phyloP scores from a whole-genome alignment of 1,140 invertebrate genomes.

The Drosophila suzukii region DNA sequence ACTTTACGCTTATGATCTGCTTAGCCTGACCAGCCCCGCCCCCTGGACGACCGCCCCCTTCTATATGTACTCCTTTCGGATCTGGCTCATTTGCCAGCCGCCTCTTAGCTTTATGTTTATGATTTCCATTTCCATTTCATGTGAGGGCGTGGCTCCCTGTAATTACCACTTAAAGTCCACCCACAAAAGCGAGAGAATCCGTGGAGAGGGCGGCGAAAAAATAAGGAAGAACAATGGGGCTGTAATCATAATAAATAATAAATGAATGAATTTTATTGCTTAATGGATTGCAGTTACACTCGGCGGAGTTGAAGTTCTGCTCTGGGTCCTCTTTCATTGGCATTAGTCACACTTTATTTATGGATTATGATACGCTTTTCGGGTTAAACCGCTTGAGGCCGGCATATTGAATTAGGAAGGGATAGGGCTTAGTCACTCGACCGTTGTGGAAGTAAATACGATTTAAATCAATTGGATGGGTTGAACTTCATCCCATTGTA shows the following conservation, averaged over 20 bases:
- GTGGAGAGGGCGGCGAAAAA: slow-evolving; percentile 1
- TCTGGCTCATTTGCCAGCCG: slow-evolving; percentile 70
- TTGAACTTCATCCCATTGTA: no score
- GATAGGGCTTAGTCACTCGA: slow-evolving; percentile 3
- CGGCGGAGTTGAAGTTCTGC: slow-evolving; percentile 51
- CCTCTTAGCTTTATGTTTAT: slow-evolving; percentile 80
- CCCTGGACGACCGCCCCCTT: neutral
- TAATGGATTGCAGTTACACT: slow-evolving; percentile 82
- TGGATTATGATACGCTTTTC: slow-evolving; percentile 71
- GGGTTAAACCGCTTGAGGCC: slow-evolving; percentile 32
- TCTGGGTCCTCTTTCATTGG: slow-evolving; percentile 44
- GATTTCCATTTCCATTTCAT: slow-evolving; percentile 71
- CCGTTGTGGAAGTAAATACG: neutral
- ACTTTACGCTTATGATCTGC: slow-evolving; percentile 78
- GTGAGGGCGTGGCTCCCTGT: slow-evolving; percentile 68
- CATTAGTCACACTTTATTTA: slow-evolving; percentile 83
- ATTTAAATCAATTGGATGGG: neutral
- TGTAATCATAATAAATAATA: slow-evolving; percentile 83
- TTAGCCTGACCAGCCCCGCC: slow-evolving; percentile 19
- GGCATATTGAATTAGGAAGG: slow-evolving; percentile 26
- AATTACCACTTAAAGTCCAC: slow-evolving; percentile 76
- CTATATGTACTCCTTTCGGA: slow-evolving; percentile 20
- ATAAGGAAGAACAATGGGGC: slow-evolving; percentile 68
- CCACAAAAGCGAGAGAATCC: slow-evolving; percentile 15
- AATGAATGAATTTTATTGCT: slow-evolving; percentile 82